Evolutionary conservation across 2,113 vertebrate species (phyloP).

Genomic region (Oostethus manadensis): DNA sequence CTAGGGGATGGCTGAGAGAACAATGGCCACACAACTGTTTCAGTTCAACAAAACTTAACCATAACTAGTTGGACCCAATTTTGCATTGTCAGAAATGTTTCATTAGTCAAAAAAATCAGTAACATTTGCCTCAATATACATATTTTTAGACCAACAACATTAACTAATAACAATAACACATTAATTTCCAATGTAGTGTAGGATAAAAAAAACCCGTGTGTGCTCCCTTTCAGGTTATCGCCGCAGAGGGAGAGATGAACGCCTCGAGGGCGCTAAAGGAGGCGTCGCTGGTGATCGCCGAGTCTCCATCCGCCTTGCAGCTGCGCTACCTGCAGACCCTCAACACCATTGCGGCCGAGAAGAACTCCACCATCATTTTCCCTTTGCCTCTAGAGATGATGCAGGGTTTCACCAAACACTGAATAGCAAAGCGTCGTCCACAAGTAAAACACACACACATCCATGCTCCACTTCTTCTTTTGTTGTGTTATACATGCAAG

Average conservation of each 20-base stretch:
- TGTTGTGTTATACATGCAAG: background rate
- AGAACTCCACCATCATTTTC: constrained; percentile 92
- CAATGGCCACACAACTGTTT: too few relatives aligned
- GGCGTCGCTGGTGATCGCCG: constrained; percentile 84
- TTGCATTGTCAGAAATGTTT: too few relatives aligned
- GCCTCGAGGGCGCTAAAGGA: constrained; percentile 87
- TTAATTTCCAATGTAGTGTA: background rate
- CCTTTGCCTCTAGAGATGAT: constrained; percentile 86
- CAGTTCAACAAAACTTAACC: too few relatives aligned
- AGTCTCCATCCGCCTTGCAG: constrained; percentile 87
- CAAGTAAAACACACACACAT: constrained; percentile 4
- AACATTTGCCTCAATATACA: too few relatives aligned
- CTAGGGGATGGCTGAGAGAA: too few relatives aligned
- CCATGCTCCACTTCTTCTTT: too few relatives aligned
- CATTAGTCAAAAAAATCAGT: too few relatives aligned
- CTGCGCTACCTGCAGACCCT: constrained; percentile 91
- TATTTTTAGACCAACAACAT: too few relatives aligned
- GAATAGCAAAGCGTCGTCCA: constrained; percentile 9
- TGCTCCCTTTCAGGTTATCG: constrained; percentile 77
- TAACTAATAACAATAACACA: too few relatives aligned
- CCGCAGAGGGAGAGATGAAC: constrained; percentile 89
- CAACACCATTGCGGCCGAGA: constrained; percentile 85
- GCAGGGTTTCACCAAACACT: constrained; percentile 66
- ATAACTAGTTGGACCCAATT: too few relatives aligned
- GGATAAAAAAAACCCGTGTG: background rate